A percentile compares a stretch with the other conserved stretches of the same genome.
phyloP scores from a whole-genome alignment of 2,797 vertebrate species.

The Esox lucius region DNA sequence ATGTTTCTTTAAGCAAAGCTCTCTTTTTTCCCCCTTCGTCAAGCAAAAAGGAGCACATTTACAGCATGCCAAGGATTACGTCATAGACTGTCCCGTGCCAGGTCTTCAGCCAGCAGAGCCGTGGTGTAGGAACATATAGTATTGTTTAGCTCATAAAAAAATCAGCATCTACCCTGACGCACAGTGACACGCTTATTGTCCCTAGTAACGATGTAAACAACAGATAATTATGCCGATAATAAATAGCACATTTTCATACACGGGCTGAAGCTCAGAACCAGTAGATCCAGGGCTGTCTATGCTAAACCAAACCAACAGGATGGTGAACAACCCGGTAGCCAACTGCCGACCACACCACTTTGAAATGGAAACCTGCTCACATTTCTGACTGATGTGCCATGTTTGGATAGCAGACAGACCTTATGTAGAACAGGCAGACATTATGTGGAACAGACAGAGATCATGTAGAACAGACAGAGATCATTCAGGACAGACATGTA shows the following conservation, averaged over 20 bases:
- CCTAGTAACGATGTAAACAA: slow-evolving; percentile 93
- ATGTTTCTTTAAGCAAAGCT: slow-evolving; percentile 74
- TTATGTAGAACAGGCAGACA: slow-evolving; percentile 34
- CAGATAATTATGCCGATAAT: slow-evolving; percentile 80
- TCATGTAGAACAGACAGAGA: too few species aligned
- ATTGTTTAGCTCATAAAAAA: slow-evolving; percentile 93
- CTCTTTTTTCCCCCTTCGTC: slow-evolving; percentile 56
- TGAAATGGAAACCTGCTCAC: slow-evolving; percentile 47
- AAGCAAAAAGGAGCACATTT: slow-evolving; percentile 84
- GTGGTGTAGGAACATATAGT: slow-evolving; percentile 88
- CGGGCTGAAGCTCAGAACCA: slow-evolving; percentile 15
- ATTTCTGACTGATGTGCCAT: slow-evolving; percentile 49
- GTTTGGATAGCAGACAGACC: slow-evolving; percentile 45
- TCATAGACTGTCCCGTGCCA: slow-evolving; percentile 85
- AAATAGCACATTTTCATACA: slow-evolving; percentile 70
- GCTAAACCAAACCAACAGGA: slow-evolving; percentile 54
- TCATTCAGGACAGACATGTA: too few species aligned
- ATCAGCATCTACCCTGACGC: slow-evolving; percentile 83
- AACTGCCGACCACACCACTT: slow-evolving; percentile 41
- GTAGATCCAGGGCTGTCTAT: slow-evolving; percentile 19
- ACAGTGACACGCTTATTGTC: slow-evolving; percentile 85
- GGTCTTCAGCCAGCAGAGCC: slow-evolving; percentile 81
- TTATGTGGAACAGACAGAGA: too few species aligned
- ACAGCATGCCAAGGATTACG: slow-evolving; percentile 91
- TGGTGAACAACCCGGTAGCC: slow-evolving; percentile 45